Percentiles rank a stretch among this genome's conserved stretches.
Evolutionary conservation across 2,888 invertebrate species (phyloP).

Genomic region (Tetramorium bicarinatum): DNA sequence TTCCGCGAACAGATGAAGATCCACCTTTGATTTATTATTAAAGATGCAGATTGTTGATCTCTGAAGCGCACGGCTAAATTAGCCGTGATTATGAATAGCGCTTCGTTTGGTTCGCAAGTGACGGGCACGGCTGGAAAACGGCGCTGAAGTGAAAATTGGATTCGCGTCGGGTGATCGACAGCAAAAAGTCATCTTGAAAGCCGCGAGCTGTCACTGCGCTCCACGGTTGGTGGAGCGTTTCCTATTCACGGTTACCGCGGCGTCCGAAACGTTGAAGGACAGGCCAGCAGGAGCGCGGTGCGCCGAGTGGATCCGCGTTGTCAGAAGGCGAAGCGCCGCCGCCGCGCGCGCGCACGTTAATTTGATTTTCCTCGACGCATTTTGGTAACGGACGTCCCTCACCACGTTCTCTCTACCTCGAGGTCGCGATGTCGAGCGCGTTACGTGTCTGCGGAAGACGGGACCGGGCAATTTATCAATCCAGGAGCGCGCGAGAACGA

Average conservation of each 20-base stretch:
- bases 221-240: slow-evolving; percentile 28
- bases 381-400: slow-evolving; percentile 70
- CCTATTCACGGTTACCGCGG: slow-evolving; percentile 36
- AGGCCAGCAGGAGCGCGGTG: slow-evolving; percentile 51
- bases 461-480: slow-evolving; percentile 85
- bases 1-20: neutral
- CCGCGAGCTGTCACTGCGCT: slow-evolving; percentile 43
- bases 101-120: neutral
- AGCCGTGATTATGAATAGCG: neutral
- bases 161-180: slow-evolving; percentile 40
- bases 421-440: slow-evolving; percentile 80
- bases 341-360: slow-evolving; percentile 75
- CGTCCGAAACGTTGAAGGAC: slow-evolving; percentile 53
- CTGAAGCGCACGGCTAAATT: neutral
- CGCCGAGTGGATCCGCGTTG: slow-evolving; percentile 55
- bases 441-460: slow-evolving; percentile 82
- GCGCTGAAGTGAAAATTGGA: slow-evolving; percentile 31
- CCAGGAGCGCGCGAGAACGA: slow-evolving; percentile 79
- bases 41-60: neutral
- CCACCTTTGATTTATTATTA: slow-evolving; percentile 1
- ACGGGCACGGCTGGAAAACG: slow-evolving; percentile 11
- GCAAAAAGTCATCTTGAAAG: slow-evolving; percentile 56
- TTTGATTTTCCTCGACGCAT: slow-evolving; percentile 83
- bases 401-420: slow-evolving; percentile 54
- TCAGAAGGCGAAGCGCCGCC: slow-evolving; percentile 52